Evolutionary conservation across 2,888 invertebrate genomes (phyloP).

Genomic region (Mesochorus sp.): DNA sequence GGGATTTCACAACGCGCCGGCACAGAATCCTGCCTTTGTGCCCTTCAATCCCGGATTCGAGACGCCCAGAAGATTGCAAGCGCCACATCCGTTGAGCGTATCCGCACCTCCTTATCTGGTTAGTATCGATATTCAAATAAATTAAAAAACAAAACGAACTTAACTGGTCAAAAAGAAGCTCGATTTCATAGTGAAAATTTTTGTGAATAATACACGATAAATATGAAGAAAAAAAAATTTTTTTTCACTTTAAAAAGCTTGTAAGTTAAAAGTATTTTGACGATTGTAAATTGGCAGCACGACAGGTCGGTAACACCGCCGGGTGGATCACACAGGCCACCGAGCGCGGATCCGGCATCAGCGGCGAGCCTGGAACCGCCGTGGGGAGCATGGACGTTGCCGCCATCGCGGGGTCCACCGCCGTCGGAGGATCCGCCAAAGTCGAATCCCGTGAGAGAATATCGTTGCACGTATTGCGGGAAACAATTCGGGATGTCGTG

Average conservation of each 20-base stretch:
- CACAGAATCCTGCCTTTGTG: conserved; percentile 93
- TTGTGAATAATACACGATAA: too few species aligned
- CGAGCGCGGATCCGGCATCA: conserved; percentile 78
- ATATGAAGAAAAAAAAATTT: too few species aligned
- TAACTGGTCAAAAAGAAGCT: too few species aligned
- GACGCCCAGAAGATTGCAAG: conserved; percentile 84
- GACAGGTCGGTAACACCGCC: conserved; percentile 80
- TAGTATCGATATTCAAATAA: too few species aligned
- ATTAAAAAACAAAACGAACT: too few species aligned
- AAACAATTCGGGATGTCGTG: conserved; percentile 97
- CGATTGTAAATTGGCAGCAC: conserved; percentile 67
- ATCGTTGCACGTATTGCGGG: conserved; percentile 94
- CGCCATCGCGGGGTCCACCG: conserved; percentile 85
- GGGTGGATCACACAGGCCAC: conserved; percentile 78
- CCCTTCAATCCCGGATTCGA: conserved; percentile 85
- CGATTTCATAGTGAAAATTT: too few species aligned
- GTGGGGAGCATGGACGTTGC: conserved; percentile 79
- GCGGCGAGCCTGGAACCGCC: conserved; percentile 76
- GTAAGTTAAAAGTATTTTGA: too few species aligned
- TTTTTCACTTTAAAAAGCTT: too few species aligned
- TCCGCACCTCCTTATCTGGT: conserved; percentile 88
- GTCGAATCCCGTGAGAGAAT: conserved; percentile 90
- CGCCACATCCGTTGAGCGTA: conserved; percentile 87
- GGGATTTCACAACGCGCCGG: conserved; percentile 93
- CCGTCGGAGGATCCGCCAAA: conserved; percentile 84